phyloP scores from a whole-genome alignment of 2,113 vertebrate genomes.

The Forbesichthys papilliferus region DNA sequence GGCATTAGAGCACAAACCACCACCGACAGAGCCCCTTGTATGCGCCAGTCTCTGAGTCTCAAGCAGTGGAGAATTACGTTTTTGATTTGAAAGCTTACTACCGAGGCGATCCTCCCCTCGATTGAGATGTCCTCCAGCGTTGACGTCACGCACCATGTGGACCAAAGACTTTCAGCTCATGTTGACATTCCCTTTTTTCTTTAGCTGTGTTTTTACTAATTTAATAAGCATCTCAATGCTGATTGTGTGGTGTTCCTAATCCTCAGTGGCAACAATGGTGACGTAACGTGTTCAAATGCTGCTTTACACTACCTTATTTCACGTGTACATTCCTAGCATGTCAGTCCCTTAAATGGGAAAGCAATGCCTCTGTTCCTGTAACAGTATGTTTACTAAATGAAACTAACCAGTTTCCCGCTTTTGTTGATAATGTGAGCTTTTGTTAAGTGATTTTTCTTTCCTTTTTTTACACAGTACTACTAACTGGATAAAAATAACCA shows the following conservation, averaged over 20 bases:
- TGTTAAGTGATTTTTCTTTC: neutral
- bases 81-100: conserved; percentile 38
- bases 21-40: neutral
- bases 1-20: neutral
- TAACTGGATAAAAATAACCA: conserved; percentile 65
- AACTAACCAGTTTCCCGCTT: conserved; percentile 8
- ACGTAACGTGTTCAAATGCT: conserved; percentile 12
- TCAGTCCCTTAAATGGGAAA: conserved; percentile 23
- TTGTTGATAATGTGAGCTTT: conserved; percentile 50
- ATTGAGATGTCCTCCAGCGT: neutral
- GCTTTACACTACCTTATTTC: conserved; percentile 11
- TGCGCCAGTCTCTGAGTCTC: conserved; percentile 38
- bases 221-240: conserved; percentile 8
- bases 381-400: neutral
- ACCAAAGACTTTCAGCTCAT: no score
- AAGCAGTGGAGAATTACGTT: conserved; percentile 23
- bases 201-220: conserved; percentile 11
- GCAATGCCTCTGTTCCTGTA: neutral
- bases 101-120: conserved; percentile 24
- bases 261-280: conserved; percentile 17
- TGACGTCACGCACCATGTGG: no score
- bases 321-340: conserved; percentile 30
- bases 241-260: conserved; percentile 47
- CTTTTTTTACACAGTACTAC: conserved; percentile 23
- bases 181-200: no score